Conservation (phyloP, 2,113 vertebrate genomes). For the Heteronetta atricapilla region DNA sequence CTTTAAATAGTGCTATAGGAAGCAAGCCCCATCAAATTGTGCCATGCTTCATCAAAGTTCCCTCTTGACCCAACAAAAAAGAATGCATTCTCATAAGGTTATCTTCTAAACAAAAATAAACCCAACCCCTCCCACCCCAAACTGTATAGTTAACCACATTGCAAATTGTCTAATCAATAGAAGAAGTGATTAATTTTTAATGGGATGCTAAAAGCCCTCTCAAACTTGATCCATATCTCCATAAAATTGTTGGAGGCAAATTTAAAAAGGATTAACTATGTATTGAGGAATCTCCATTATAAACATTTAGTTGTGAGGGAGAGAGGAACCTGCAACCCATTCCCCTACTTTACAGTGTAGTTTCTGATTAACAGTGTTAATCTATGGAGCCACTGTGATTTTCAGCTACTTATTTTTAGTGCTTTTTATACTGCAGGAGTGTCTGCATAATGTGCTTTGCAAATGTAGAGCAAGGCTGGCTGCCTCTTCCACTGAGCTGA, state of each 20-base stretch:
- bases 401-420: background rate
- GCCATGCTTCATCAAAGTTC: background rate
- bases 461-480: background rate
- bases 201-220: constrained; percentile 66
- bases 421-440: background rate
- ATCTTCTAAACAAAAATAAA: background rate
- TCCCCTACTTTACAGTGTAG: background rate
- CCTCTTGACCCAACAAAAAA: background rate
- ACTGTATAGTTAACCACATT: constrained; percentile 21
- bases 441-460: background rate
- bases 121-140: background rate
- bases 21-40: background rate
- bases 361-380: constrained; percentile 3
- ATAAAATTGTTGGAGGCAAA: constrained; percentile 50
- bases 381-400: background rate
- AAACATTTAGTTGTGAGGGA: background rate
- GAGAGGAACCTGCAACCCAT: background rate
- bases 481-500: background rate
- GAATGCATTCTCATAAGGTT: background rate
- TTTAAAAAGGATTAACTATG: constrained; percentile 38
- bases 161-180: constrained; percentile 57
- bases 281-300: background rate
- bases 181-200: constrained; percentile 68
- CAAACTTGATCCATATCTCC: constrained; percentile 64
- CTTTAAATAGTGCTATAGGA: background rate